Evolutionary conservation across 1,140 invertebrate genomes (phyloP).

Genomic region (Diorhabda elongata): DNA sequence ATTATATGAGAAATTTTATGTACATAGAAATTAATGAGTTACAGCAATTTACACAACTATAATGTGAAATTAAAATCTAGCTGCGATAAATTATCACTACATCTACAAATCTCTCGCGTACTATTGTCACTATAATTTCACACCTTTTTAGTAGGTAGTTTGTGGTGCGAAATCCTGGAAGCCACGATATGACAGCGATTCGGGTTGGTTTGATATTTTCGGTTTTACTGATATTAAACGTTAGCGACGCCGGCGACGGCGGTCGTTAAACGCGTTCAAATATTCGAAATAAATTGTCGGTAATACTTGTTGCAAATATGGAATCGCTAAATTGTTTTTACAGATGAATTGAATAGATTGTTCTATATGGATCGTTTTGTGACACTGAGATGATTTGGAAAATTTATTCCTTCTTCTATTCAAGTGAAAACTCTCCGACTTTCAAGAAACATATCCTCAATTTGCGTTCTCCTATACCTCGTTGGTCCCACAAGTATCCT

Average conservation of each 20-base stretch:
- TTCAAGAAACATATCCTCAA: no score
- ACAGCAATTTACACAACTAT: neutral
- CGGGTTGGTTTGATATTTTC: constrained; percentile 1
- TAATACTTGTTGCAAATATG: neutral
- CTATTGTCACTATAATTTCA: constrained; percentile 2
- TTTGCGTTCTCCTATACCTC: no score
- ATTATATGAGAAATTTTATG: no score
- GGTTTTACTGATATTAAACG: constrained; percentile 2
- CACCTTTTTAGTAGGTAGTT: constrained; percentile 2
- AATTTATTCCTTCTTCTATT: neutral
- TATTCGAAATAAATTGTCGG: constrained; percentile 2
- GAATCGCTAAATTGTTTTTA: neutral
- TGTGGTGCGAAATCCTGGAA: neutral
- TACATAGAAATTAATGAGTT: neutral
- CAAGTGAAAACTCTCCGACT: no score
- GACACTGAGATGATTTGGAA: neutral
- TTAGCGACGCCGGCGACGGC: neutral
- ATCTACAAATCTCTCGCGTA: neutral
- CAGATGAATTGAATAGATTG: neutral
- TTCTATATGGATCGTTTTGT: neutral
- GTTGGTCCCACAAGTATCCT: no score
- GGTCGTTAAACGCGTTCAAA: neutral
- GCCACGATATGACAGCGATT: constrained; percentile 1
- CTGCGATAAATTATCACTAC: neutral
- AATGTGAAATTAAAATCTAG: neutral